Evolutionary conservation across 30 jellyfish, hydroid and myxozoan genomes (phyloP), one percentile per base, ranked within the genome.

Genomic region (Hydractinia echinata): DNA sequence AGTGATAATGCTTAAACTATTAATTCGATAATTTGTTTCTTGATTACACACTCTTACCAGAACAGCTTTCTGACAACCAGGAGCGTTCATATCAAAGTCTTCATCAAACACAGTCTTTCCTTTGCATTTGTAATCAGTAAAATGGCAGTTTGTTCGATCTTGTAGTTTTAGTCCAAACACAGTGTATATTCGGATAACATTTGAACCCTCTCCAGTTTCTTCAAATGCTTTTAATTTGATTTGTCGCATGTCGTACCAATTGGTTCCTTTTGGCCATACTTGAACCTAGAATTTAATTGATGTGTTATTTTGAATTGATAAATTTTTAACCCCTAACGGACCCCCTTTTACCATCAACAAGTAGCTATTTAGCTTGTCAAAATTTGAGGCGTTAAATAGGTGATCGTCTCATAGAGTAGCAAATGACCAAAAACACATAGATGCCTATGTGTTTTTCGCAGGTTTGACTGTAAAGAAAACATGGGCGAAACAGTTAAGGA

Each of bases 251-350:
- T 91, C 97, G 76, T 91, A 91, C 97, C 97, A 91, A 67, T 91
- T 91, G 30, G 97, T 91, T 8, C 96, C 96, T 52, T 89, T 90
- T 55, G 95, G 91, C 97, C 97, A 91, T 10, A 86, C 95, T 83
- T 91, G 97, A 7, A 91, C 93, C 97, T 91, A 18, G 39, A 53
- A n/a, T 64, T 7, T 13, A 44, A 64, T 64, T 0, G 51, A 1
- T n/a, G 39, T 64, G 69, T 11, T 58, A 16, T 58, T 58, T 58
- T 3, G 19, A 58, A 58, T 11, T 13, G 15, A 11, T 16, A 16
- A 11, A 58, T 58, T 58, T 11, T 58, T 58, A 58, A 58, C 19
- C 19, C 69, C 3, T 30, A 30, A 2, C 1, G 2, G 44, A 30
- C 44, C 44, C 44, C 2, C 2, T 30, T 30, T 30, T 30, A 0